These are phyloP conservation scores for Urosaurus nigricauda DNA, from an alignment of 2,797 vertebrate genomes.

Conservation along the genomic window DNA sequence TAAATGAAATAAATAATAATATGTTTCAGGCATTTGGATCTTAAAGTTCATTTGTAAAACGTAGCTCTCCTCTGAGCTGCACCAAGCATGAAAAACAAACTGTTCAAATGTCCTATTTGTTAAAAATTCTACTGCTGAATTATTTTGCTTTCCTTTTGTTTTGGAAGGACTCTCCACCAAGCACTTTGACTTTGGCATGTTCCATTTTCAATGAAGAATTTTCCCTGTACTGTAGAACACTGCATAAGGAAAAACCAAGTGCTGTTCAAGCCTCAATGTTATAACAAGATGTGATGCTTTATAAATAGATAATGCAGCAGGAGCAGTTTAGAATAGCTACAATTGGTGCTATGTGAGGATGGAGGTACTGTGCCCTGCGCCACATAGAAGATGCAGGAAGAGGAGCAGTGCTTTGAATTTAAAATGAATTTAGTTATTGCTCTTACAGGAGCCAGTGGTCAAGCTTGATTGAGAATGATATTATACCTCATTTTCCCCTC, in stretches of 20 bases:
- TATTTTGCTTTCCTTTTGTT: slow-evolving; percentile 13
- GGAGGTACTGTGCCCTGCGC: too few species aligned
- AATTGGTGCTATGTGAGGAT: background rate
- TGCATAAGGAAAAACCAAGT: background rate
- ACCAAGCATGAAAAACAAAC: slow-evolving; percentile 2
- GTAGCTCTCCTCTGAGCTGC: background rate
- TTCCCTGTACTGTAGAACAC: background rate
- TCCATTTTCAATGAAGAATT: background rate
- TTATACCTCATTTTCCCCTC: slow-evolving; percentile 31
- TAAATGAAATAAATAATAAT: too few species aligned
- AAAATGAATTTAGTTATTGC: background rate
- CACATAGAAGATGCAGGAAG: background rate
- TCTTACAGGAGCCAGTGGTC: background rate
- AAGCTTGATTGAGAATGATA: background rate
- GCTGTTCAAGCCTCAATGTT: slow-evolving; percentile 8
- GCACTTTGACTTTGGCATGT: slow-evolving; percentile 33
- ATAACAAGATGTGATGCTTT: background rate
- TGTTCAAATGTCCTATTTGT: background rate
- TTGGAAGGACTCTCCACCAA: background rate
- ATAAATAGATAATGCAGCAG: background rate
- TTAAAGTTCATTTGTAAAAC: background rate
- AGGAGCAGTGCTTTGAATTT: background rate
- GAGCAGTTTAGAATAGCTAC: background rate
- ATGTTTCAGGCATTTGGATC: background rate
- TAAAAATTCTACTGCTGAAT: background rate